Evolutionary conservation across 2,113 vertebrate genomes (phyloP).

Genomic region (Notarius quadriscutis): DNA sequence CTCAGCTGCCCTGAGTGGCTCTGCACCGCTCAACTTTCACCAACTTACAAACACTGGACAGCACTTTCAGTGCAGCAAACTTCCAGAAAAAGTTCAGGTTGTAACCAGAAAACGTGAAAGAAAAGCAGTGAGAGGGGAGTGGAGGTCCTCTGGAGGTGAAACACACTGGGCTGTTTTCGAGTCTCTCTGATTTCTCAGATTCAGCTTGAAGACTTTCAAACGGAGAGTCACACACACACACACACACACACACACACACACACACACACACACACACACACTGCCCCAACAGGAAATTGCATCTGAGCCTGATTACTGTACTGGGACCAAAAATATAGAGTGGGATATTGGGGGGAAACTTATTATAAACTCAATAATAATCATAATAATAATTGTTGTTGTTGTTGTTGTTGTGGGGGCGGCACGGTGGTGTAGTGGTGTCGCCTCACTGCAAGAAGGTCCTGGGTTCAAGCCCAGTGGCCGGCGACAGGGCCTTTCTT

Average conservation of each 20-base stretch:
- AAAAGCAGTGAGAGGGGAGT: background rate
- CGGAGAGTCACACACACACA: conserved; percentile 17
- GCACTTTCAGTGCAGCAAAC: background rate
- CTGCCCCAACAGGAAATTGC: conserved; percentile 73
- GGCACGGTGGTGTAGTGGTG: no score
- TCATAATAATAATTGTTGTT: background rate
- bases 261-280: conserved; percentile 40
- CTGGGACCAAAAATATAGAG: conserved; percentile 66
- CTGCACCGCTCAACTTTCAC: background rate
- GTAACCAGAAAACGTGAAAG: background rate
- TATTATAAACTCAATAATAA: background rate
- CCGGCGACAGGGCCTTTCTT: no score
- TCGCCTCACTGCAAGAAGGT: no score
- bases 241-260: conserved; percentile 15
- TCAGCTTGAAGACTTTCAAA: conserved; percentile 15
- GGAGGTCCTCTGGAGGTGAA: background rate
- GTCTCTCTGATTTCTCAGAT: background rate
- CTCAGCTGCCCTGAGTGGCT: background rate
- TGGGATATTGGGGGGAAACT: background rate
- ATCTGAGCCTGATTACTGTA: conserved; percentile 71
- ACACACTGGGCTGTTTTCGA: background rate
- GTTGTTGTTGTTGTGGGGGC: background rate
- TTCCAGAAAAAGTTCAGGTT: background rate
- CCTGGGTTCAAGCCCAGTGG: no score
- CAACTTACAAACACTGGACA: conserved; percentile 7